Evolutionary conservation across 2,113 vertebrate species (phyloP).

Genomic region (Vulpes vulpes): DNA sequence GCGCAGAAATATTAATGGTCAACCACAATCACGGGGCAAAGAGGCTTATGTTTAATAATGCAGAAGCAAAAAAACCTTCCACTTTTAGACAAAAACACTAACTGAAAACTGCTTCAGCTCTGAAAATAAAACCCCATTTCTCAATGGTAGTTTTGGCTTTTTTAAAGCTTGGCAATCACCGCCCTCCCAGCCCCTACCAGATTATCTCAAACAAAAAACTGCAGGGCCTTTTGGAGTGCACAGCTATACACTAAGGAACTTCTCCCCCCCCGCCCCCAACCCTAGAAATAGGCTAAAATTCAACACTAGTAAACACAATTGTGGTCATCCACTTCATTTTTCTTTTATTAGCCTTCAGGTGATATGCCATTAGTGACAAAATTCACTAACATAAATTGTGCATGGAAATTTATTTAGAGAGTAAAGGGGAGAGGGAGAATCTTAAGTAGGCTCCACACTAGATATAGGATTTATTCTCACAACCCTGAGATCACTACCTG

Average conservation of each 20-base stretch:
- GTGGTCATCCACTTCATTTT: neutral
- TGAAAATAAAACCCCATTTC: neutral
- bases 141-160: neutral
- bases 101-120: neutral
- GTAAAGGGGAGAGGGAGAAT: neutral
- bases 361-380: neutral
- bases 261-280: neutral
- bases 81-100: neutral
- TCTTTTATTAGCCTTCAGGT: neutral
- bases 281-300: neutral
- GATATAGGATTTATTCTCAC: neutral
- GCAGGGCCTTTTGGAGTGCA: neutral
- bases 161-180: neutral
- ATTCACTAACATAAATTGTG: neutral
- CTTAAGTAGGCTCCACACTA: neutral
- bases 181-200: neutral
- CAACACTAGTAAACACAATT: neutral
- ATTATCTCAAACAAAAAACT: neutral
- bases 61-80: slow-evolving; percentile 1
- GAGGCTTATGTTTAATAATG: neutral
- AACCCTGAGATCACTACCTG: neutral
- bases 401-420: neutral
- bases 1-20: neutral
- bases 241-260: neutral
- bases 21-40: neutral